These are phyloP conservation scores for Phalacrocorax aristotelis DNA, from an alignment of 2,113 vertebrate species.

Conservation along the genomic window DNA sequence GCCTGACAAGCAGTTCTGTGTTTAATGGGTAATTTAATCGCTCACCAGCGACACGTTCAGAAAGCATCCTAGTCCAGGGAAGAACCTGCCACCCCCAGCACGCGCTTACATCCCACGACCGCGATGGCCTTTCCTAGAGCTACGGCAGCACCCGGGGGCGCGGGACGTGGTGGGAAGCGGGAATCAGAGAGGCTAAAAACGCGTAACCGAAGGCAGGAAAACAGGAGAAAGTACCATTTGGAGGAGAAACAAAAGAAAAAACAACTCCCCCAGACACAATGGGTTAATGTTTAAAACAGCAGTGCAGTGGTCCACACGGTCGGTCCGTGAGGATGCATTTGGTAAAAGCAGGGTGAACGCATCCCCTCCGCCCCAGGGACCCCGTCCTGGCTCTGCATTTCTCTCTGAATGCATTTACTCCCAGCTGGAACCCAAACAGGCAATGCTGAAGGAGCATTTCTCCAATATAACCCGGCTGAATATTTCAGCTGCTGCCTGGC, in stretches of 20 bases:
- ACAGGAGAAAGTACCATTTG: neutral
- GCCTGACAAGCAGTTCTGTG: neutral
- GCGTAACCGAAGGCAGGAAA: neutral
- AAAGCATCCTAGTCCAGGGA: neutral
- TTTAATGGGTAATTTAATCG: neutral
- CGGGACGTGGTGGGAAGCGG: neutral
- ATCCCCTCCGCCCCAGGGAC: neutral
- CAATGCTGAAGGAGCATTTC: neutral
- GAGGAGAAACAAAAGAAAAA: neutral
- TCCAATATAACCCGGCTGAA: neutral
- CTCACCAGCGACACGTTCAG: neutral
- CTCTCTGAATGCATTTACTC: neutral
- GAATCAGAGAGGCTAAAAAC: neutral
- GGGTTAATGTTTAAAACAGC: neutral
- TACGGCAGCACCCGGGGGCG: neutral
- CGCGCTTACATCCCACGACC: rapidly evolving
- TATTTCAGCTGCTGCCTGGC: neutral
- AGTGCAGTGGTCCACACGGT: rapidly evolving
- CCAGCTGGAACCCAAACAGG: neutral
- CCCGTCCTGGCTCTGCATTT: neutral
- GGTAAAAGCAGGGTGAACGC: neutral
- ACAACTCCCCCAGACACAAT: too few relatives aligned
- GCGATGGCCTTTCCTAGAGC: neutral
- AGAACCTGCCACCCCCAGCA: neutral
- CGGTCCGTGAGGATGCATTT: neutral